Conservation (phyloP, 1,140 invertebrate genomes). For the Apocrypta bakeri region DNA sequence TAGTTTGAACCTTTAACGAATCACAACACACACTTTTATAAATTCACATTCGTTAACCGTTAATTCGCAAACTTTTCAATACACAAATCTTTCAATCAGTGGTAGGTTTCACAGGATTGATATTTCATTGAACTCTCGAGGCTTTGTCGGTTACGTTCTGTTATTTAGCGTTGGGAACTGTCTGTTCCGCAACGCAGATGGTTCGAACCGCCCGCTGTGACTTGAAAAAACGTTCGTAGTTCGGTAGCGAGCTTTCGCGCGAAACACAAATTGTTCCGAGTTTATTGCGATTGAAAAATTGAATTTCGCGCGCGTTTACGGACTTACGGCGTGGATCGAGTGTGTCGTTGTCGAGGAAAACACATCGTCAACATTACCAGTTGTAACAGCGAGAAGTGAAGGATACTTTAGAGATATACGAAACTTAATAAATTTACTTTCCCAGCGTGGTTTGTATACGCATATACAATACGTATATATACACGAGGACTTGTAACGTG, state of each 20-base stretch:
- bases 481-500: not conserved
- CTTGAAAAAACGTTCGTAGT: no score
- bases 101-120: not conserved
- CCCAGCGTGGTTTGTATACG: not conserved
- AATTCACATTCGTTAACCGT: no score
- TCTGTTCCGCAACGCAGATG: not conserved
- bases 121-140: not conserved
- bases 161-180: conserved; percentile 1
- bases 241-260: no score
- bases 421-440: not conserved
- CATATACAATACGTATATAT: no score
- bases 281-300: no score
- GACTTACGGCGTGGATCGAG: no score
- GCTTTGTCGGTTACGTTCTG: not conserved
- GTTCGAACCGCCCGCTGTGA: not conserved
- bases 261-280: no score
- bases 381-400: not conserved
- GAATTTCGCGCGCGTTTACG: no score
- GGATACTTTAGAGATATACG: not conserved
- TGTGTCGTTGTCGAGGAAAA: not conserved
- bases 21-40: no score
- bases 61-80: no score
- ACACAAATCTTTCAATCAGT: no score
- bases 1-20: no score
- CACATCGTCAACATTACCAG: not conserved